phyloP scores from a whole-genome alignment of 2,797 vertebrate genomes.

The Falco cherrug region DNA sequence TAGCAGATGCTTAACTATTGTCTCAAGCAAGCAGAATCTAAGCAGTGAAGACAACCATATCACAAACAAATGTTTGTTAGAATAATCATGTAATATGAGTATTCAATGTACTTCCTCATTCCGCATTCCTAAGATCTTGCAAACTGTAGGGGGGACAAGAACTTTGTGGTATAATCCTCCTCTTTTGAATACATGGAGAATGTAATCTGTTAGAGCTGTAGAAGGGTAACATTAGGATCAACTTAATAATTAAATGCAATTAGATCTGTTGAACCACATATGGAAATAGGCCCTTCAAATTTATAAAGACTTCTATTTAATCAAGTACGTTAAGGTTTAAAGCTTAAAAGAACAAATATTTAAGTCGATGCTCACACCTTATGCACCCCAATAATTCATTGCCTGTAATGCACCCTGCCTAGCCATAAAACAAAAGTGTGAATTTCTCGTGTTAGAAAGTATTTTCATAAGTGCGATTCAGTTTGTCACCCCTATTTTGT shows the following conservation, averaged over 20 bases:
- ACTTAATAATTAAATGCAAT: background rate
- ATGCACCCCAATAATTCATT: background rate
- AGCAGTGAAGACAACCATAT: conserved; percentile 40
- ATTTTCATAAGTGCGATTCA: background rate
- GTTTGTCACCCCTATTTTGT: background rate
- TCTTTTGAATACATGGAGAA: background rate
- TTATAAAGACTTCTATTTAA: background rate
- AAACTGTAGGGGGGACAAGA: background rate
- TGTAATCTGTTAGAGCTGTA: background rate
- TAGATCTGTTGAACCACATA: background rate
- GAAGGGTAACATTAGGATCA: background rate
- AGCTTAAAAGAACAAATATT: background rate
- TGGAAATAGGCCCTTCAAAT: background rate
- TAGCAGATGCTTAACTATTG: conserved; percentile 57
- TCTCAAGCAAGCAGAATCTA: background rate
- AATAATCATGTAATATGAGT: background rate
- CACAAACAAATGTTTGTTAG: conserved; percentile 49
- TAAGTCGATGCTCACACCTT: background rate
- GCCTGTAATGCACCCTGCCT: fast-evolving
- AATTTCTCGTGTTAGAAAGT: background rate
- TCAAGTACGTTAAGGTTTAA: background rate
- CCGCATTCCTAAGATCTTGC: background rate
- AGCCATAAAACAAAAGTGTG: background rate
- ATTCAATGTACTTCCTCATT: background rate
- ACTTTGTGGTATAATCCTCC: background rate